phyloP scores from a whole-genome alignment of 2,113 vertebrate species.

The Mystacornis crossleyi region DNA sequence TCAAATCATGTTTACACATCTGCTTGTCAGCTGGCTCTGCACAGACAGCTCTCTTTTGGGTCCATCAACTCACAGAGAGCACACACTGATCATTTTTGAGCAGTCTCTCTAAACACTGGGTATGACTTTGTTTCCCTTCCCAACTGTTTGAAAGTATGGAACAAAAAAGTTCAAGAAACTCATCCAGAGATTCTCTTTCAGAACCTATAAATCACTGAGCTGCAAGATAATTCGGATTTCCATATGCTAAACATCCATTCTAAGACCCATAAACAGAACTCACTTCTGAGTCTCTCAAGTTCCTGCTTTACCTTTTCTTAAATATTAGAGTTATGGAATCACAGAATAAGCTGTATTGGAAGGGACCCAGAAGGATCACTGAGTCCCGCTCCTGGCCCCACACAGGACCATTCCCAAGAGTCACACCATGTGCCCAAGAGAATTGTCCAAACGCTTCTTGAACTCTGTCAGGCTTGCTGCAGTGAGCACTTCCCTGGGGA shows the following conservation, averaged over 20 bases:
- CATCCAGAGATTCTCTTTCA: not conserved
- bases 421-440: not conserved
- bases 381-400: not conserved
- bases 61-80: not conserved
- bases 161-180: not conserved
- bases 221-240: not conserved
- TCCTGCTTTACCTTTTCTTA: not conserved
- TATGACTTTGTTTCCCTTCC: not conserved
- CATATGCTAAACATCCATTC: not conserved
- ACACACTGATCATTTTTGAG: not conserved
- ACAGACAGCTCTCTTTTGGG: not conserved
- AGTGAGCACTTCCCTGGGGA: not conserved
- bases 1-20: not conserved
- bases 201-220: not conserved
- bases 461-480: not conserved
- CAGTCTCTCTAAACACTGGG: accelerated
- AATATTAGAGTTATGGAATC: not conserved
- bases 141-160: not conserved
- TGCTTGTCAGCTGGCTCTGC: not conserved
- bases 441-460: not conserved
- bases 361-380: not conserved
- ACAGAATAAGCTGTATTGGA: not conserved
- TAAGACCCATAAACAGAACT: not conserved
- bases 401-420: not conserved
- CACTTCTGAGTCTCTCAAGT: not conserved